Evolutionary conservation across 2,113 vertebrate genomes (phyloP).

Genomic region (Pachypanchax playfairii): DNA sequence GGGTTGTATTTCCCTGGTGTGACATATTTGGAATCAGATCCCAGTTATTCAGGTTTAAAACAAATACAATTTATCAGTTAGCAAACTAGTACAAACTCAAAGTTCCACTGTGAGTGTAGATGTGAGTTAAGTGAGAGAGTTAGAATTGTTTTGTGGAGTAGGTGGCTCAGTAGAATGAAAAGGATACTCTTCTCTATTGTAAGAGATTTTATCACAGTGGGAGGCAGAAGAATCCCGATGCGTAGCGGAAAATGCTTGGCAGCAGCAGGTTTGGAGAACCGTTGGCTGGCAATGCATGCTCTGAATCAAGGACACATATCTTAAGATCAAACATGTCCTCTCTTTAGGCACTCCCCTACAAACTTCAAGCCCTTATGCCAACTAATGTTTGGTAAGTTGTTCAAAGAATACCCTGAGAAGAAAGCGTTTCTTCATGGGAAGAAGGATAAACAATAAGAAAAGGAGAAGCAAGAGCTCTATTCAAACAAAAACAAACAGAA

Average conservation of each 20-base stretch:
- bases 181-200: constrained; percentile 46
- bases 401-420: constrained; percentile 64
- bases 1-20: too few species aligned
- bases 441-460: constrained; percentile 42
- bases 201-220: constrained; percentile 74
- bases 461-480: constrained; percentile 54
- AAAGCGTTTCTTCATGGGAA: constrained; percentile 54
- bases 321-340: constrained; percentile 74
- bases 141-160: constrained; percentile 34
- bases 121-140: constrained; percentile 24
- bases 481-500: constrained; percentile 70
- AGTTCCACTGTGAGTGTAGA: neutral
- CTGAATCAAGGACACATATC: constrained; percentile 73
- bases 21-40: neutral
- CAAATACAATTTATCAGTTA: constrained; percentile 22
- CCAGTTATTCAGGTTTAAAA: neutral
- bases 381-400: constrained; percentile 75
- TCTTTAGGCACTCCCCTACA: constrained; percentile 65
- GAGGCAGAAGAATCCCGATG: constrained; percentile 63
- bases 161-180: constrained; percentile 49
- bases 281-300: constrained; percentile 45
- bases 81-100: constrained; percentile 19
- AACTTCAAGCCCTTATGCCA: constrained; percentile 50
- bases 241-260: constrained; percentile 57
- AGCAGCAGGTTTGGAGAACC: constrained; percentile 45